Evolutionary conservation across 1,140 invertebrate genomes (phyloP), one percentile per base, ranked within the genome.

Genomic region (Zelostemma sp.): DNA sequence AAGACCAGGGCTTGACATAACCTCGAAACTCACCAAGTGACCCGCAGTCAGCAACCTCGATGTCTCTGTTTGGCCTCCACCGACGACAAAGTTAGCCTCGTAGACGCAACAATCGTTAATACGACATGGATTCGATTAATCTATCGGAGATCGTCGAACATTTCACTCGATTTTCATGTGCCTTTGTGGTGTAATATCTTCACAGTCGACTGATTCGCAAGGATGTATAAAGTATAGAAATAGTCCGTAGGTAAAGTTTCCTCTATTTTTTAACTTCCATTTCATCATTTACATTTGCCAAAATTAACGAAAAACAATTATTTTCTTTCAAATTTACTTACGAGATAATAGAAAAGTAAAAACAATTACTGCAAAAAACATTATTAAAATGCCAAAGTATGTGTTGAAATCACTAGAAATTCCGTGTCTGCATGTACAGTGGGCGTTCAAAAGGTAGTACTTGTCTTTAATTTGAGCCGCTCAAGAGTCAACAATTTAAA

Each of bases 21-120:
- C 58, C 65, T 68, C 59, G 41, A 67, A 68, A 51, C 5, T 47
- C 41, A 68, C 17, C 5, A 67, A 56, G 60, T 47, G 49, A 60
- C 55, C 15, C 41, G n/a, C 41, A 45, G n/a, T n/a, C n/a, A n/a
- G 15, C 16, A 16, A 31, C 28, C 28, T 31, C 28, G 28, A 5
- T 31, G 28, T 31, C n/a, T 31, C 5, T 31, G 28, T 31, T 31
- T 31, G 28, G 5, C 11, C 5, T 31, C 28, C 11, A 31, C 11
- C 28, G 5, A 6, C 28, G 11, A 11, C 28, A n/a, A n/a, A n/a
- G 28, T 31, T 31, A 31, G 11, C 11, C n/a, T 31, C 11, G 28
- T 31, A 31, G 28, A 6, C 11, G 11, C 11, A 31, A 31, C 5
- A 31, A 6, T 31, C 5, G 11, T 5, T 5, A 31, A 31, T 31